These are phyloP conservation scores for Odontamblyopus rebecca DNA, from an alignment of 2,797 vertebrate species.

Conservation along the genomic window DNA sequence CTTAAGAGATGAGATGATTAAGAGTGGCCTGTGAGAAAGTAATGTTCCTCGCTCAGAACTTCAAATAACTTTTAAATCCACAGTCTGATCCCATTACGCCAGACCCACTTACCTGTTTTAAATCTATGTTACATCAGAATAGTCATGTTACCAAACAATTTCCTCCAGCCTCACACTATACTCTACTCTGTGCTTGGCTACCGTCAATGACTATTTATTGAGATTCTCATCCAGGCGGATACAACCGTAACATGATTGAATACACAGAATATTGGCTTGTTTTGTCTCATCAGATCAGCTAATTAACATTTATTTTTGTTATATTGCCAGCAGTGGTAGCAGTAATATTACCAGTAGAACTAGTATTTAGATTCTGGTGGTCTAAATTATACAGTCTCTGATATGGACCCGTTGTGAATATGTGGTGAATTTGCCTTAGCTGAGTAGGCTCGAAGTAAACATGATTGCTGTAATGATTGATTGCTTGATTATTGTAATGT, in stretches of 20 bases:
- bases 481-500: neutral
- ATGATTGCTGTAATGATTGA: no score
- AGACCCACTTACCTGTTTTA: conserved; percentile 76
- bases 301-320: neutral
- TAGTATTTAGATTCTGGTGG: neutral
- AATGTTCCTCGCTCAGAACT: conserved; percentile 31
- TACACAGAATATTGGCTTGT: neutral
- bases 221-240: neutral
- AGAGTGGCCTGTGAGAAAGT: conserved; percentile 5
- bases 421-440: no score
- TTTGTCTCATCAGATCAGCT: neutral
- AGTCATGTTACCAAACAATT: conserved; percentile 35
- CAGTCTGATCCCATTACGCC: conserved; percentile 78
- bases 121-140: conserved; percentile 73
- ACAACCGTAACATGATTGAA: neutral
- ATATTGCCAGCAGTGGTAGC: neutral
- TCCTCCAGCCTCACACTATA: conserved; percentile 33
- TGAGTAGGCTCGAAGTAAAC: no score
- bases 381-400: no score
- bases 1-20: conserved; percentile 2
- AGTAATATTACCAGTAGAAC: neutral
- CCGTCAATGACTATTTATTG: neutral
- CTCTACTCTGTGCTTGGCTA: neutral
- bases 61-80: conserved; percentile 75
- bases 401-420: neutral